Conservation (phyloP, 2,888 invertebrate genomes). For the Apamea sordens region DNA sequence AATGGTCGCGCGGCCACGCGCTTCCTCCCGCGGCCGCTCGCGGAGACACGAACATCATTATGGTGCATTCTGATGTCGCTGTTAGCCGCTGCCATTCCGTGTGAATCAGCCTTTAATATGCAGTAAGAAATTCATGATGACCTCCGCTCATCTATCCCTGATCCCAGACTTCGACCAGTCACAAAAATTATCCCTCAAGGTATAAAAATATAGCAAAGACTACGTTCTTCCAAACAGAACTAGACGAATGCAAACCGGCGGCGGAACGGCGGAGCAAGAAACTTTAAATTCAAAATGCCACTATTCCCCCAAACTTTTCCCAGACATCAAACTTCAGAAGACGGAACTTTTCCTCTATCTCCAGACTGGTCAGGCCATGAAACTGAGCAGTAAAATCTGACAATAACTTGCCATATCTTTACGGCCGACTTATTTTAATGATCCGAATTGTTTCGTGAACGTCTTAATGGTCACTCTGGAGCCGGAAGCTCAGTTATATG, state of each 20-base stretch:
- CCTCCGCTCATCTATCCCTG: neutral
- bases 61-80: no score
- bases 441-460: constrained; percentile 50
- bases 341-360: constrained; percentile 30
- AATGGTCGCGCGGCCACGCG: no score
- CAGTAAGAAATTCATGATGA: neutral
- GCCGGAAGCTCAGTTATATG: constrained; percentile 40
- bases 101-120: no score
- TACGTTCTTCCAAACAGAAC: neutral
- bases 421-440: constrained; percentile 58
- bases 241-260: neutral
- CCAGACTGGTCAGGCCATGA: constrained; percentile 23
- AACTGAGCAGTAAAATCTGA: constrained; percentile 45
- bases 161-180: neutral
- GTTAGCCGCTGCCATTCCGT: no score
- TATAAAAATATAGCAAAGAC: neutral
- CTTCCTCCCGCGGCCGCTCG: no score
- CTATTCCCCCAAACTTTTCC: constrained; percentile 12
- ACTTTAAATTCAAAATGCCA: constrained; percentile 33
- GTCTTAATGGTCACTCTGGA: constrained; percentile 46
- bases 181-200: neutral
- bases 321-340: constrained; percentile 3
- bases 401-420: constrained; percentile 56
- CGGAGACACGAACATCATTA: no score
- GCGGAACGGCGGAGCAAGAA: neutral